phyloP scores from a whole-genome alignment of 1,140 invertebrate genomes.

The Trachelipus rathkii region DNA sequence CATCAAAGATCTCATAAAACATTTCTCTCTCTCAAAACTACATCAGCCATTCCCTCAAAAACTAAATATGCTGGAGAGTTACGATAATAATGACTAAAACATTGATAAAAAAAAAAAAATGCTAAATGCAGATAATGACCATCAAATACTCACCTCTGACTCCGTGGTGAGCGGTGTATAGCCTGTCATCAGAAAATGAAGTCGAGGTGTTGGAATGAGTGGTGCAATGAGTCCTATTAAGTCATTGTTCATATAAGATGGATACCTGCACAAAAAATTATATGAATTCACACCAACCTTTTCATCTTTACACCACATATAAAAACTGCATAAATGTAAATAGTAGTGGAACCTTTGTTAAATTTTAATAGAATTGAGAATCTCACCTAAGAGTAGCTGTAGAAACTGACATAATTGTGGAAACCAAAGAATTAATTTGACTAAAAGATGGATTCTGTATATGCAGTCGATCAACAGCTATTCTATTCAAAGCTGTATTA shows the following conservation, averaged over 20 bases:
- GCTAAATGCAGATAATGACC: no score
- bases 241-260: slow-evolving; percentile 99
- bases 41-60: no score
- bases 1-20: no score
- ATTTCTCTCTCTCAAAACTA: no score
- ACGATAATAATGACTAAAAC: no score
- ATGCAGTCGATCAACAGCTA: slow-evolving; percentile 89
- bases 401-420: slow-evolving; percentile 96
- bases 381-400: slow-evolving; percentile 79
- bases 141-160: slow-evolving; percentile 37
- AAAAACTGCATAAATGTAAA: no score
- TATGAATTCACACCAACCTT: slow-evolving; percentile 29
- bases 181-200: slow-evolving; percentile 98
- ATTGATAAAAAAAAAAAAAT: no score
- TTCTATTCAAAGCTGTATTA: slow-evolving; percentile 94
- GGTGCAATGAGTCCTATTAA: slow-evolving; percentile 92
- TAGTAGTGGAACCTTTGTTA: no score
- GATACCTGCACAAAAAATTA: slow-evolving; percentile 67
- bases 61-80: no score
- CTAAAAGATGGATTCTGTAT: slow-evolving; percentile 94
- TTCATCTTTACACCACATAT: no score
- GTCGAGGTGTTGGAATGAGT: slow-evolving; percentile 88
- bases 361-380: no score
- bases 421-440: slow-evolving; percentile 96
- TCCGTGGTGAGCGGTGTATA: slow-evolving; percentile 95